Base-by-base conservation (phyloP, 2,797 vertebrate species). In the Onychomys arenicola region DNA sequence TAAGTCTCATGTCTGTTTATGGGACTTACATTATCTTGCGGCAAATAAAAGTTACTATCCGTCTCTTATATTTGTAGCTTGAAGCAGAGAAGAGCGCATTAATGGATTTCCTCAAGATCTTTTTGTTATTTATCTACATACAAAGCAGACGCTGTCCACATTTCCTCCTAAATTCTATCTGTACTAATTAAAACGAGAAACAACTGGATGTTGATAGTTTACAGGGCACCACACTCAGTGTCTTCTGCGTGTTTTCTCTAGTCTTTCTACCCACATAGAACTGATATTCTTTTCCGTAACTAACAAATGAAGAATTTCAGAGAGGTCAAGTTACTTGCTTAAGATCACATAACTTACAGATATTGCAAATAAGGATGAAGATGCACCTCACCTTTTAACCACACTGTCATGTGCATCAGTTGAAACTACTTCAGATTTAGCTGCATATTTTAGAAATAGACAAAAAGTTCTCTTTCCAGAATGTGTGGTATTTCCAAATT, bases 1-100 rank as follows among this genome's bases (percentile, higher is more conserved):
- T 61, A 75, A 93, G 92, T 94, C 95, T 94, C 49, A 0, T 63
- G 57, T 86, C 94, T 97, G 91, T 89, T 84, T 84, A 71, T 6
- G 52, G 81, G 93, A 84, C 92, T 69, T 73, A 86, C 63, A 63
- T 88, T 90, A 61, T 80, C 80, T 86, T 43, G 29, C 96, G 92
- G 90, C 89, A 92, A 95, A 71, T 73, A 65, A 95, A 87, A 91
- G 76, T 80, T 34, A 40, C 23, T 76, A 34, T 49, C 83, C 76
- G 93, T 89, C 93, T 93, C 49, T 84, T 81, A 21, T 73, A 83
- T 63, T 91, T 82, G 77, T 46, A 25, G 57, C 49, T 90, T 37
- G 67, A 95, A 95, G 61, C 52, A 52, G 84, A 40, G 86, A 63
- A 93, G 57, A 89, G 23, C 77, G 4, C 75, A 71, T 83, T 32